Conservation (phyloP, 2,888 invertebrate genomes). For the Scaptodrosophila latifasciaeformis region DNA sequence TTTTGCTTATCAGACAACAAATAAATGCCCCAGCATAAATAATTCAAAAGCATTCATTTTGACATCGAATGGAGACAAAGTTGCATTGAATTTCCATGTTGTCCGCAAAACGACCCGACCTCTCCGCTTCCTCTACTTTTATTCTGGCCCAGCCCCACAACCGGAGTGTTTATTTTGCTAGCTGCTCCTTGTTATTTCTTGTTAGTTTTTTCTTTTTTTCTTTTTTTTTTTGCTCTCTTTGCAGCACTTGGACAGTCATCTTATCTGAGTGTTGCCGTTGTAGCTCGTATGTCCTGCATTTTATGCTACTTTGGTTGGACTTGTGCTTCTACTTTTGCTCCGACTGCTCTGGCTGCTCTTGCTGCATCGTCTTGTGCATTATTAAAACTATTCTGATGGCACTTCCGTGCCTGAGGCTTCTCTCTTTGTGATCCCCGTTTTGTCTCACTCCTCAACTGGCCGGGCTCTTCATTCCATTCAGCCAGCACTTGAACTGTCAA, state of each 20-base stretch:
- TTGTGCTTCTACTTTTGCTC: background rate
- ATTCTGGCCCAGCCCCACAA: too few species aligned
- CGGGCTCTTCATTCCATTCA: too few species aligned
- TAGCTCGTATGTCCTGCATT: constrained; percentile 67
- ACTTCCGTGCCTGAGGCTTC: constrained; percentile 41
- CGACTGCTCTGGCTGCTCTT: constrained; percentile 8
- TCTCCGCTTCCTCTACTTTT: constrained; percentile 2
- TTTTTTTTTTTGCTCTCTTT: constrained; percentile 32
- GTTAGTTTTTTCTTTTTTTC: constrained; percentile 20
- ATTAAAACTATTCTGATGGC: constrained; percentile 66
- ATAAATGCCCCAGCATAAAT: constrained; percentile 62
- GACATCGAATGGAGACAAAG: constrained; percentile 66
- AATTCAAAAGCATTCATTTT: constrained; percentile 69
- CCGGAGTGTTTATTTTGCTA: background rate
- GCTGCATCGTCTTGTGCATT: constrained; percentile 67
- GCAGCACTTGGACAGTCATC: constrained; percentile 49
- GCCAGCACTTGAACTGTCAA: constrained; percentile 66
- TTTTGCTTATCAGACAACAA: constrained; percentile 57
- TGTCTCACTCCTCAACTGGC: too few species aligned
- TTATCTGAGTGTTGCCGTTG: constrained; percentile 30
- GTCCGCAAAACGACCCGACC: constrained; percentile 4
- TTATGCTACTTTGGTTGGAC: constrained; percentile 52
- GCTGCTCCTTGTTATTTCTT: constrained; percentile 7
- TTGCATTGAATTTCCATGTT: constrained; percentile 50
- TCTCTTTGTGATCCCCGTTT: too few species aligned